These are phyloP conservation scores for Barnardius zonarius DNA, from an alignment of 2,113 vertebrate genomes.

Conservation along the genomic window DNA sequence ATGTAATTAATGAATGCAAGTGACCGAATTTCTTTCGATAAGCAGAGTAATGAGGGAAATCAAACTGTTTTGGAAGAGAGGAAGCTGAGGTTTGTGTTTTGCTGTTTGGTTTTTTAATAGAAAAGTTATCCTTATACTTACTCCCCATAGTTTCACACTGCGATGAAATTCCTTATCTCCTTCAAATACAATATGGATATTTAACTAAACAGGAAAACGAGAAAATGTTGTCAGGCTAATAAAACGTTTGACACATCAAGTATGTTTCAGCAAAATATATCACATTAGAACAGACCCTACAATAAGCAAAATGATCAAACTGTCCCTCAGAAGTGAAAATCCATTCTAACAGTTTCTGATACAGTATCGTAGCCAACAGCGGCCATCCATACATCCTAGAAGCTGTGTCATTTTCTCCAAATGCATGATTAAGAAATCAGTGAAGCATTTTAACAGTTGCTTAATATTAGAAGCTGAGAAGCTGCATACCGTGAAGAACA, in stretches of 20 bases:
- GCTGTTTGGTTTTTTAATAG: background rate
- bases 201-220: conserved; percentile 75
- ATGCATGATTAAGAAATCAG: background rate
- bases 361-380: background rate
- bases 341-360: background rate
- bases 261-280: background rate
- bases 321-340: background rate
- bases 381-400: background rate
- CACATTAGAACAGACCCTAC: background rate
- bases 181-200: conserved; percentile 93
- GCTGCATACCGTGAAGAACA: background rate
- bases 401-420: background rate
- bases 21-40: background rate
- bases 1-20: background rate
- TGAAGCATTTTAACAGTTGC: background rate
- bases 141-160: conserved; percentile 92
- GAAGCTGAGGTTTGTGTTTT: background rate
- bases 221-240: background rate
- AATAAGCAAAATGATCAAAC: background rate
- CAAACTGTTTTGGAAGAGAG: background rate
- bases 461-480: background rate
- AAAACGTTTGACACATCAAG: background rate
- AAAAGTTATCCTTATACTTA: conserved; percentile 76
- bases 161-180: conserved; percentile 93
- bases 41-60: background rate